These are phyloP conservation scores for Rhinichthys osculus DNA, from an alignment of 2,797 vertebrate species.

Conservation along the genomic window DNA sequence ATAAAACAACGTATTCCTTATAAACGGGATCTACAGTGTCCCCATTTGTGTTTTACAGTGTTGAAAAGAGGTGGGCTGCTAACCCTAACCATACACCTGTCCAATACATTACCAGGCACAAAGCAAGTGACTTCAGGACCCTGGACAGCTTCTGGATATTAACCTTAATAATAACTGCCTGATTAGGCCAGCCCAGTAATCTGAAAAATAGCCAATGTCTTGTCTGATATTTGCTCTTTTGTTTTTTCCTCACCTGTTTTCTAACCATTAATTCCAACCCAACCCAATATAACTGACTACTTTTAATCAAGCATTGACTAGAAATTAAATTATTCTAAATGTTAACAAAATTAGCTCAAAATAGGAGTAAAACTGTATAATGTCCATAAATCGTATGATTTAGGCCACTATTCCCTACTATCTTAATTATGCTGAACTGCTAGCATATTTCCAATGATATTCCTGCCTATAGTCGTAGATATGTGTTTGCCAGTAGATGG, in stretches of 20 bases:
- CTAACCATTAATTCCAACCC: not conserved
- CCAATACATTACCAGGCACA: not conserved
- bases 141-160: slow-evolving; percentile 25
- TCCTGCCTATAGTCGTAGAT: not conserved
- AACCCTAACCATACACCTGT: slow-evolving; percentile 9
- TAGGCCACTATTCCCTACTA: not conserved
- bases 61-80: not conserved
- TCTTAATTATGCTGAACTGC: not conserved
- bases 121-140: slow-evolving; percentile 42
- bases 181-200: not conserved
- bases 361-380: not conserved
- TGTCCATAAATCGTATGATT: not conserved
- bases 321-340: not conserved
- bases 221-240: not conserved
- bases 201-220: not conserved
- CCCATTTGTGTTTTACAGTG: not conserved
- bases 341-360: not conserved
- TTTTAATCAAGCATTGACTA: not conserved
- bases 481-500: slow-evolving; percentile 46
- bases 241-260: not conserved
- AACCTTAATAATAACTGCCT: not conserved
- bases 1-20: not conserved
- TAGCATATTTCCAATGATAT: not conserved
- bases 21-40: not conserved
- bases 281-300: not conserved